Base-by-base conservation (phyloP, 2,797 vertebrate genomes). In the Cryptoprocta ferox region DNA sequence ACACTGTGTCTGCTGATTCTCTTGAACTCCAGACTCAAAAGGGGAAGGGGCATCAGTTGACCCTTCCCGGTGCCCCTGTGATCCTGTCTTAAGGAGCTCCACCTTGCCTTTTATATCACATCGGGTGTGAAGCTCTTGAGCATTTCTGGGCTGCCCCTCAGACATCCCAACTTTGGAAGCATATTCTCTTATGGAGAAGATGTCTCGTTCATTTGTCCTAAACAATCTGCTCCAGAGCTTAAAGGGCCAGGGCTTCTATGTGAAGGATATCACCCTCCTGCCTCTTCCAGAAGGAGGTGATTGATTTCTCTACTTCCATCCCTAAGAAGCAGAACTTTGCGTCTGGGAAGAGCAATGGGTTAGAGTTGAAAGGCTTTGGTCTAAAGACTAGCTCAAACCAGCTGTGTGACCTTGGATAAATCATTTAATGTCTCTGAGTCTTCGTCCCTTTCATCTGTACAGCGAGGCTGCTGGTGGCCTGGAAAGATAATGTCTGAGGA, bases 351-450 rank as follows among this genome's bases (percentile, higher is more conserved):
- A 75, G 30, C 45, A 28, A 19, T 32, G 50, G 28, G 24, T 94
- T 45, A 28, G 42, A 30, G 30, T 13, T 88, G 21, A 26, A 90
- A 81, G 50, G 56, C 15, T 53, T 66, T 35, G 81, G 75, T 15
- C 70, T 53, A 26, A 86, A 39, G 53, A 73, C n/a, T n/a, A 91
- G 63, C n/a, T 87, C 19, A 0, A 73, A 48, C 24, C n/a, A 88
- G 92, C 53, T 35, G 3, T 16, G 15, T 66, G 37, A 75, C 63
- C 79, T 70, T 65, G 21, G 37, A 68, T 59, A 85, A 78, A 42
- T 79, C 82, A 95, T 14, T 39, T 56, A 45, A 95, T 9, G 45
- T 68, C 91, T 96, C 68, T 21, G 82, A 93, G 39, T 2, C 39
- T 81, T 80, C 45, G 30, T 30, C 14, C 63, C 66, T 68, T 35